Evolutionary conservation across 2,888 invertebrate genomes (phyloP), one percentile per base, ranked within the genome.

Genomic region (Hirudinaria manillensis): DNA sequence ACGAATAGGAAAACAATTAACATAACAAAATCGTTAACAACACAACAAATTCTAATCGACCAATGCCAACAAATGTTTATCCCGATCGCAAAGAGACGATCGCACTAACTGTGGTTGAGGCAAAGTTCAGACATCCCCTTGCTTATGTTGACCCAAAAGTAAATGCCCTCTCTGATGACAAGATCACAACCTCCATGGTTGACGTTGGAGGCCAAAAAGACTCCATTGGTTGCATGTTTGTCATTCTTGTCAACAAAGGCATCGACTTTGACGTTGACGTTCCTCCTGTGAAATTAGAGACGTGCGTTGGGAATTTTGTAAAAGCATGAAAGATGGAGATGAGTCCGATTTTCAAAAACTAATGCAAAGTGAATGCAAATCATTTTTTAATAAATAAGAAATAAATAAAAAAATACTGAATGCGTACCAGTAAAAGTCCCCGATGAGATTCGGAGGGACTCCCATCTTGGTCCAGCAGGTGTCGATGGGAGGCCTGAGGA

Each of bases 131-230:
- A 70, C 21, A 34, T 19, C 21, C 38, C 34, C n/a, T 45, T 38
- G 32, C 38, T 56, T 19, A 75, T 19, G 24, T 70, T 55, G 34
- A 75, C 29, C 34, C 38, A 83, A 78, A 83, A 81, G 78, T 81
- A 84, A 29, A 85, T 76, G 6, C 85, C 85, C 45, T 80, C 78
- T 0, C 84, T 80, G 21, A 74, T 70, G 74, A 80, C 81, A 7
- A 82, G 78, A 10, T 76, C 68, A 76, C 85, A 85, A 6, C 84
- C 84, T 19, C 83, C 83, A 55, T 81, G 77, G 77, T 81, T 78
- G 2, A 84, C 80, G 34, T 83, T 77, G 6, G 81, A 81, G 0
- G 83, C 85, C 24, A 85, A 70, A 77, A 82, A 84, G 3, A 82
- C 81, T 3, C 83, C 83, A 2, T 80, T 76, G 80, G n/a, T 78